Evolutionary conservation across 2,113 vertebrate genomes (phyloP).

Genomic region (Apteryx owenii): DNA sequence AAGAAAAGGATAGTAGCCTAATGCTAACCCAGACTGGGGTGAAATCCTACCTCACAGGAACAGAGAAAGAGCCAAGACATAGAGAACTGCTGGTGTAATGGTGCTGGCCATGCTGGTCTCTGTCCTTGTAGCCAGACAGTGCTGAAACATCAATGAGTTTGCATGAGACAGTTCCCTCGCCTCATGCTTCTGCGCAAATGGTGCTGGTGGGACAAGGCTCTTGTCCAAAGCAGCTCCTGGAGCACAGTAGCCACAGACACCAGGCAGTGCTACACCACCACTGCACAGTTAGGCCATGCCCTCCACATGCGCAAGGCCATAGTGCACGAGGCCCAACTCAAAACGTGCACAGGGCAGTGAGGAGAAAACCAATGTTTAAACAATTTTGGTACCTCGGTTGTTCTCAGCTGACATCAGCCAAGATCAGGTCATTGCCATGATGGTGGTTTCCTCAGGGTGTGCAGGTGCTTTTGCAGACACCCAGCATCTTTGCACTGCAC

Average conservation of each 20-base stretch:
- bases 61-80: neutral
- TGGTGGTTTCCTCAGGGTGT: neutral
- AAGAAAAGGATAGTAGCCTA: neutral
- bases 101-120: fast-evolving
- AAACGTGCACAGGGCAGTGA: neutral
- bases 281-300: neutral
- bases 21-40: neutral
- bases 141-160: neutral
- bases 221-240: neutral
- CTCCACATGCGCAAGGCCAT: neutral
- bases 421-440: neutral
- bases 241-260: neutral
- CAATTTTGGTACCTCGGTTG: neutral
- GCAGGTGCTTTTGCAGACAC: neutral
- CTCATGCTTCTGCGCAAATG: neutral
- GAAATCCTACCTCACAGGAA: neutral
- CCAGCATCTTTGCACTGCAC: neutral
- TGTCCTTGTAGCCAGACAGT: neutral
- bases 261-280: neutral
- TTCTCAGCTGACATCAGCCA: neutral
- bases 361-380: neutral
- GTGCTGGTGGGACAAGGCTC: neutral
- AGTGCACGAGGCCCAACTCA: neutral
- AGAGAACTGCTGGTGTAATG: neutral
- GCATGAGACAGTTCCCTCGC: neutral